Conservation (phyloP, 1,140 invertebrate species). For the Penaeus japonicus region DNA sequence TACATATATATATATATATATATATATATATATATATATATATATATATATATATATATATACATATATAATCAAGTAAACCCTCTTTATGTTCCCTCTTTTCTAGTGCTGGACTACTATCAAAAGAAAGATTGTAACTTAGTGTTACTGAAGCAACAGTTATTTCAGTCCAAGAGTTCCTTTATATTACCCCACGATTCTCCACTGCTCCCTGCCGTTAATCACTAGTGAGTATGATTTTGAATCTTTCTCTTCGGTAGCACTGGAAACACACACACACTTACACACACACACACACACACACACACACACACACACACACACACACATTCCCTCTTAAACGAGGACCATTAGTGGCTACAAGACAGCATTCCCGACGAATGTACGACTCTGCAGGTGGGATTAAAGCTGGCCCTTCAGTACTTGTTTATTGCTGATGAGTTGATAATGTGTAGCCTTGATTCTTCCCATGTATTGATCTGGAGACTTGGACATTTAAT, state of each 20-base stretch:
- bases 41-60: neutral
- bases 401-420: too few relatives aligned
- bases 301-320: neutral
- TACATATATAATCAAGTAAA: neutral
- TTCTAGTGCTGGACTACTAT: slow-evolving; percentile 40
- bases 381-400: too few relatives aligned
- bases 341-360: too few relatives aligned
- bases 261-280: too few relatives aligned
- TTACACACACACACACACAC: neutral
- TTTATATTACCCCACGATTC: slow-evolving; percentile 33
- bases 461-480: neutral
- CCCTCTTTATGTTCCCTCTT: neutral
- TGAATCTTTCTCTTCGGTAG: neutral
- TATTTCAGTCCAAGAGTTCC: slow-evolving; percentile 39
- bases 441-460: too few relatives aligned
- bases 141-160: slow-evolving; percentile 32
- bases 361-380: too few relatives aligned
- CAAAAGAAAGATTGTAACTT: slow-evolving; percentile 42
- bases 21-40: too few relatives aligned
- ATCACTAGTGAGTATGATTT: slow-evolving; percentile 20
- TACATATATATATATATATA: neutral
- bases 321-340: too few relatives aligned
- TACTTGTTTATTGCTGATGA: too few relatives aligned
- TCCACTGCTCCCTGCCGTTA: slow-evolving; percentile 38
- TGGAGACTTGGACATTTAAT: neutral